Conservation (phyloP, 2,113 vertebrate genomes). For the Sterrhoptilus dennistouni region DNA sequence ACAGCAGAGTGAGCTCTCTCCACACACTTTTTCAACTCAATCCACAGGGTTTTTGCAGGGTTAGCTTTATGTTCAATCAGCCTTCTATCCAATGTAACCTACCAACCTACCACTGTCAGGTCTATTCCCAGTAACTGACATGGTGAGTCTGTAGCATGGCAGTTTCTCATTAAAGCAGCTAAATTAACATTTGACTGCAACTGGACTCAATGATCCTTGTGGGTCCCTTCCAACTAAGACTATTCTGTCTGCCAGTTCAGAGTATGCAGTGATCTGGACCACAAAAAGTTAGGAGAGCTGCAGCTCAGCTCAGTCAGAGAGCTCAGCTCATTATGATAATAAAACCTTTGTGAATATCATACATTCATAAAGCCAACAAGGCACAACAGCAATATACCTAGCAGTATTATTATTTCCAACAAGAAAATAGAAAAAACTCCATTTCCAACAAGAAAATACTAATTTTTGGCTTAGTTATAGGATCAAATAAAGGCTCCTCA, state of each 20-base stretch:
- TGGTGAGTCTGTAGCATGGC: fast-evolving
- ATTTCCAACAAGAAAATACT: neutral
- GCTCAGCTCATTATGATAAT: neutral
- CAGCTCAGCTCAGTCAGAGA: neutral
- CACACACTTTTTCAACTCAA: fast-evolving
- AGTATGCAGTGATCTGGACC: neutral
- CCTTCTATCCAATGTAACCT: neutral
- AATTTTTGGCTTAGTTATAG: neutral
- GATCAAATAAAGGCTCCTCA: neutral
- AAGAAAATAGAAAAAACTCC: neutral
- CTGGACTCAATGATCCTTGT: neutral
- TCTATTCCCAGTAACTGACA: neutral
- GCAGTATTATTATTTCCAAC: neutral
- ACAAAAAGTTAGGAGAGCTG: neutral
- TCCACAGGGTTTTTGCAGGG: neutral
- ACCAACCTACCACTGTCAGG: neutral
- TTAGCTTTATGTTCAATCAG: neutral
- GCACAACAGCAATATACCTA: neutral
- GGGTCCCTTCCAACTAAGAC: neutral
- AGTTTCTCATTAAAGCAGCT: neutral
- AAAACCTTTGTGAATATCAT: neutral
- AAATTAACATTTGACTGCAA: neutral
- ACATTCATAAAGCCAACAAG: neutral
- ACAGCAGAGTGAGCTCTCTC: neutral
- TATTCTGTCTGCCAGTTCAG: neutral